Evolutionary conservation across 2,888 invertebrate genomes (phyloP), one percentile per base, ranked within the genome.

Genomic region (Seladonia tumulorum): DNA sequence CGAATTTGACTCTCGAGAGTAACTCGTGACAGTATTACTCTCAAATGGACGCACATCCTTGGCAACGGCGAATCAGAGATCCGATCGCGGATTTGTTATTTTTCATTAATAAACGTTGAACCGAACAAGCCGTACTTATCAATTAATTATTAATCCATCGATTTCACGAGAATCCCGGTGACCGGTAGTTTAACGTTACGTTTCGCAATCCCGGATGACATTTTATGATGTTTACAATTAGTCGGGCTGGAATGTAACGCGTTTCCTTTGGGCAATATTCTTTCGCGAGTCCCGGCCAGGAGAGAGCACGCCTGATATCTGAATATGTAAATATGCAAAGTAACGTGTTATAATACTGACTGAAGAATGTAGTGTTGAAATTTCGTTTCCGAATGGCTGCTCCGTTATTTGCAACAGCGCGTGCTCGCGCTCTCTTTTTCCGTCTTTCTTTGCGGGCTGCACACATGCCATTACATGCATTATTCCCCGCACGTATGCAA

Each of bases 281-380:
- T 42, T 39, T 74, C 39, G 16, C 18, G 60, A 25, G 29, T n/a
- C 12, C 25, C 22, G 22, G 16, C 7, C n/a, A n/a, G 29, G 16
- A 57, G n/a, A 57, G n/a, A 66, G 68, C 35, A 76, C 73, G 53
- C 35, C 35, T 39, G 63, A 72, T 63, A 45, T 39, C 77, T 88
- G 89, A 90, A 88, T 90, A 89, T 85, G 81, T 75, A 89, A 87
- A 79, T 85, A 90, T 87, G 87, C 81, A 87, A 87, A 90, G 47
- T 63, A 72, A 79, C 83, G 87, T 85, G 87, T 85, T 90, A 74
- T 53, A 90, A 90, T 88, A 63, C 85, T 18, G 35, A 70, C 60
- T 25, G 79, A 88, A 85, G 83, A 79, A 82, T 72, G 72, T 49
- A 75, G 49, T 49, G 90, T 82, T 81, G 88, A 85, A 87, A 89